Percentiles rank a stretch among this genome's conserved stretches.
Evolutionary conservation across 2,888 invertebrate species (phyloP).

Genomic region (Amphipoea oculea): DNA sequence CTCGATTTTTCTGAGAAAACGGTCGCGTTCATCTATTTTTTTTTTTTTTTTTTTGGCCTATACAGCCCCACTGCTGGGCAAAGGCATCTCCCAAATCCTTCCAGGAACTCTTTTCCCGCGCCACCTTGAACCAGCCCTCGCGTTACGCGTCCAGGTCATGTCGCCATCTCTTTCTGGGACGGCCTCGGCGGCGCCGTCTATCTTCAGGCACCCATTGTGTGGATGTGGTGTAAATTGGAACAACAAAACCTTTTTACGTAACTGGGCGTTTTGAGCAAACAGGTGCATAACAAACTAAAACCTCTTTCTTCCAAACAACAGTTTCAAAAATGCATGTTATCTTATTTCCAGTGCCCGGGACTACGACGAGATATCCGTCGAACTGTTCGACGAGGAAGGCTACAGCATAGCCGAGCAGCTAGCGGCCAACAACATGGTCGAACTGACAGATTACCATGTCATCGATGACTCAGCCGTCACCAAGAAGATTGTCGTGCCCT

Average conservation of each 20-base stretch:
- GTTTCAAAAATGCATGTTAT: background rate
- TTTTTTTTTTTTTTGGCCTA: no score
- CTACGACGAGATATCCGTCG: constrained; percentile 83
- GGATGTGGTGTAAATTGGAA: background rate
- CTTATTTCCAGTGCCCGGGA: constrained; percentile 75
- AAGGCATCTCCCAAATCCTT: no score
- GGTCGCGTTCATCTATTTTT: background rate
- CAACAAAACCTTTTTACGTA: background rate
- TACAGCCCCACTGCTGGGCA: no score
- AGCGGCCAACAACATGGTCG: constrained; percentile 72
- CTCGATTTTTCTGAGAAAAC: background rate
- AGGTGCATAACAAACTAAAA: no score
- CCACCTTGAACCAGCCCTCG: no score
- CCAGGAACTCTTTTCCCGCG: no score
- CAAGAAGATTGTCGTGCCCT: constrained; percentile 75
- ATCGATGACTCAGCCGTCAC: constrained; percentile 69
- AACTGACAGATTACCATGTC: constrained; percentile 72
- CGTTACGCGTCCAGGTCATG: no score
- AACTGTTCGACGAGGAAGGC: constrained; percentile 76
- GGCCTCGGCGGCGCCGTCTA: no score
- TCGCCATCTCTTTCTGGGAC: no score
- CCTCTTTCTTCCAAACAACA: background rate
- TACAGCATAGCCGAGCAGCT: constrained; percentile 79
- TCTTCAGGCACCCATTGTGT: no score
- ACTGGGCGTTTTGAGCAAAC: background rate